These are phyloP conservation scores for Drosophila sp. DNA, from an alignment of 1,140 invertebrate species.

Conservation along the genomic window DNA sequence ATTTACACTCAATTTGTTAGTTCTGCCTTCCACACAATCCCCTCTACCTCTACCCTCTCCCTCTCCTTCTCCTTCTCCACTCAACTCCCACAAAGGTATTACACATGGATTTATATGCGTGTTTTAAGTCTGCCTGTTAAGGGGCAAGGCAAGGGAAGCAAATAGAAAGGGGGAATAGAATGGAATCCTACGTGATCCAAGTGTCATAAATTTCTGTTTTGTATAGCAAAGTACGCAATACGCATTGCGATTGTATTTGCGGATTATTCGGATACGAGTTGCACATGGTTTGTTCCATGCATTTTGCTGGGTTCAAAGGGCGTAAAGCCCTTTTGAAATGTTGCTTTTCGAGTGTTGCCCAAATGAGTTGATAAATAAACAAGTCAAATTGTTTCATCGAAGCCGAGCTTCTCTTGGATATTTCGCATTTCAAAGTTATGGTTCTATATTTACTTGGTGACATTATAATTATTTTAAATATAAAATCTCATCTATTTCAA, in stretches of 20 bases:
- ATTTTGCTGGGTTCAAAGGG: conserved; percentile 1
- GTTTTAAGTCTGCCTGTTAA: not conserved
- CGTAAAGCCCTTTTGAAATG: not conserved
- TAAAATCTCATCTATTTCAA: no score
- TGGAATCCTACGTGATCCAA: conserved; percentile 39
- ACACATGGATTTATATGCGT: conserved; percentile 40
- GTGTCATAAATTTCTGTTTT: conserved; percentile 58
- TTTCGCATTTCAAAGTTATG: no score
- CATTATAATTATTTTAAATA: no score
- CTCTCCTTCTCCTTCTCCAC: no score
- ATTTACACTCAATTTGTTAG: conserved; percentile 79
- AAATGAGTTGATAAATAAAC: conserved; percentile 14
- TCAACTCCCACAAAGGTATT: conserved; percentile 35
- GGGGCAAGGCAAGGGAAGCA: conserved; percentile 1
- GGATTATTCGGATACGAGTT: conserved; percentile 20
- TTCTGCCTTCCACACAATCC: not conserved
- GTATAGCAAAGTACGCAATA: conserved; percentile 36
- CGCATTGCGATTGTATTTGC: conserved; percentile 38
- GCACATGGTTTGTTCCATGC: conserved; percentile 8
- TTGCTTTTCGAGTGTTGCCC: not conserved
- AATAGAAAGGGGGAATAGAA: not conserved
- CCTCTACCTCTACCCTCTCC: not conserved
- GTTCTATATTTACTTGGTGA: not conserved
- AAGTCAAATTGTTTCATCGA: not conserved
- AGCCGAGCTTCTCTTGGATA: not conserved